These are phyloP conservation scores for Gopherus flavomarginatus DNA, from an alignment of 2,113 vertebrate genomes.

Conservation along the genomic window DNA sequence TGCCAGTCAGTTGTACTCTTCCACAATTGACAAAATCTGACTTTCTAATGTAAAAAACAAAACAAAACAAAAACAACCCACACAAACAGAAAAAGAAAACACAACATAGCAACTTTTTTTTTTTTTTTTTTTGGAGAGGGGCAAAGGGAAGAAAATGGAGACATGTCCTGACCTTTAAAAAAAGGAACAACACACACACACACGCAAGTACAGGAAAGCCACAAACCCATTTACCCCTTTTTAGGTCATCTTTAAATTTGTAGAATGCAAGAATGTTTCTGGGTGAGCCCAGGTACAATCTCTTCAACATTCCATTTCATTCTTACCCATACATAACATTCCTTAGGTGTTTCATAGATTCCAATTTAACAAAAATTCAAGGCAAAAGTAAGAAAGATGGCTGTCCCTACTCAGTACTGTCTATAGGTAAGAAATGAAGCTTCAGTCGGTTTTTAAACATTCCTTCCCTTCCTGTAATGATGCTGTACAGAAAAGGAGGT, in stretches of 20 bases:
- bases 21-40: neutral
- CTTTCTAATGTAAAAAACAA: neutral
- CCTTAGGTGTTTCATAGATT: neutral
- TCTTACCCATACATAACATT: neutral
- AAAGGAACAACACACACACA: neutral
- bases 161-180: neutral
- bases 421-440: neutral
- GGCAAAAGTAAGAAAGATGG: neutral
- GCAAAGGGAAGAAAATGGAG: no score
- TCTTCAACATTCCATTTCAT: neutral
- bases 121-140: no score
- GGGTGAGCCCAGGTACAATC: neutral
- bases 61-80: no score
- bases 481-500: neutral
- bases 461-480: neutral
- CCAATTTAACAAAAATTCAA: neutral
- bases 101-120: neutral
- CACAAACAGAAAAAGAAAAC: neutral
- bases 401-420: neutral
- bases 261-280: neutral
- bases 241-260: neutral
- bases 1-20: neutral
- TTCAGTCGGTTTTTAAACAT: neutral
- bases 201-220: neutral
- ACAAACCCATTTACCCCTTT: neutral